These are phyloP conservation scores for Andrena hattorfiana DNA, from an alignment of 2,888 invertebrate species.

Conservation along the genomic window DNA sequence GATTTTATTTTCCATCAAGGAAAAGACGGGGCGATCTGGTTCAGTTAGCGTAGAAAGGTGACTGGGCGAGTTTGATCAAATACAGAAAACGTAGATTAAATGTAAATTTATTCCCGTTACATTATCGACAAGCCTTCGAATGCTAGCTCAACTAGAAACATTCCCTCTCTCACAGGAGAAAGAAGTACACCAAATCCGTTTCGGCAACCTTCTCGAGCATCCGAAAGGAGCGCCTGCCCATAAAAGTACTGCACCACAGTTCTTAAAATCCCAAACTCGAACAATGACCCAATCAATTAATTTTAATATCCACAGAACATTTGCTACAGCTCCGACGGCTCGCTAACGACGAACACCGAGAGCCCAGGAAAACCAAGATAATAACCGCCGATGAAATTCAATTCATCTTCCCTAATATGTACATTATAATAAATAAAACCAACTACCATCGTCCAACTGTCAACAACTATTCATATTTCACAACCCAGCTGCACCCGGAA, in stretches of 20 bases:
- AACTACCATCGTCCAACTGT: background rate
- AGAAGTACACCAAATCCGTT: slow-evolving; percentile 67
- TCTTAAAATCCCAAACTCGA: background rate
- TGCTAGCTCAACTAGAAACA: background rate
- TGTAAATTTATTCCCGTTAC: too few species aligned
- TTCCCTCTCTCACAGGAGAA: slow-evolving; percentile 53
- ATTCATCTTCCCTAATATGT: slow-evolving; percentile 25
- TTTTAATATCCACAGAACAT: slow-evolving; percentile 48
- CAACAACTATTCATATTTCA: background rate
- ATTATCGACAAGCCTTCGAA: background rate
- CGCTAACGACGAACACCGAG: slow-evolving; percentile 69
- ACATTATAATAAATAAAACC: slow-evolving; percentile 33
- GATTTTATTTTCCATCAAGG: background rate
- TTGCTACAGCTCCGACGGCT: slow-evolving; percentile 70
- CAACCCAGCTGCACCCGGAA: too few species aligned
- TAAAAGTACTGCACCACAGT: slow-evolving; percentile 56
- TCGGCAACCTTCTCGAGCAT: slow-evolving; percentile 65
- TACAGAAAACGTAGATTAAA: too few species aligned
- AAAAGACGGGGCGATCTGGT: too few species aligned
- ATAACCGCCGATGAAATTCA: slow-evolving; percentile 12
- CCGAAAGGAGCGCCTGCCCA: slow-evolving; percentile 61
- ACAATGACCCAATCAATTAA: background rate
- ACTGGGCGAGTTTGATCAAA: too few species aligned
- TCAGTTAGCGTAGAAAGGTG: too few species aligned
- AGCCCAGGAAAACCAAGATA: slow-evolving; percentile 63